Evolutionary conservation across 92 coral and sea anemone species (phyloP), one percentile per base, ranked within the genome.

Genomic region (Chrysogorgia sp.): DNA sequence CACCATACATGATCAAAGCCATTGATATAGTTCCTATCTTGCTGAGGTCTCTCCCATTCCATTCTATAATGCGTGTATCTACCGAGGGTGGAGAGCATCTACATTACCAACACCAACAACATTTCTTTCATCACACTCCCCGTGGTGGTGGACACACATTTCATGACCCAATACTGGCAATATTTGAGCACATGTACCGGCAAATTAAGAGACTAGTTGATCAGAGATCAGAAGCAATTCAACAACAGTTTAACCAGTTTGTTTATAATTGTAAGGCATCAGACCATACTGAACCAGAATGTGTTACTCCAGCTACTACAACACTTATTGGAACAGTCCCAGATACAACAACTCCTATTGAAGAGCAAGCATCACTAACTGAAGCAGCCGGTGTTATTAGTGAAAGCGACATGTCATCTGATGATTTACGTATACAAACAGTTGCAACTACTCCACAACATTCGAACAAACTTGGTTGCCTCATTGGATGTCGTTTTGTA

Each of bases 11-110:
- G 63, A 67, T 84, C 64, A 84, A 68, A 34, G 68, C 84, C 4
- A 80, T 79, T 15, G 88, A 84, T 53, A 70, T 84, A 76, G 71
- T 67, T 28, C 72, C 82, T 43, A 3, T 77, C 35, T 58, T 83
- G 14, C 63, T 71, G 35, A 71, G 58, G 78, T 22, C 28, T 23
- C 29, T 71, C 20, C 78, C 63, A 45, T 71, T 71, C 60, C 58
- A 71, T 71, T 56, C 61, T 35, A 45, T 71, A 24, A 48, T 71
- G 61, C 57, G 63, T 23, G 55, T 56, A 19, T 41, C 60, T 71
- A 48, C 78, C 48, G 78, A 71, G 48, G 78, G 63, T 71, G 34
- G 77, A 49, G 29, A 70, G 57, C 62, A 70, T 31, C 45, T 70
- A 33, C 77, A 70, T 70, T 70, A 70, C 35, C 59, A 70, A 70